Base-by-base conservation (phyloP, 2,888 invertebrate genomes). In the Torymus aiolomorphi region DNA sequence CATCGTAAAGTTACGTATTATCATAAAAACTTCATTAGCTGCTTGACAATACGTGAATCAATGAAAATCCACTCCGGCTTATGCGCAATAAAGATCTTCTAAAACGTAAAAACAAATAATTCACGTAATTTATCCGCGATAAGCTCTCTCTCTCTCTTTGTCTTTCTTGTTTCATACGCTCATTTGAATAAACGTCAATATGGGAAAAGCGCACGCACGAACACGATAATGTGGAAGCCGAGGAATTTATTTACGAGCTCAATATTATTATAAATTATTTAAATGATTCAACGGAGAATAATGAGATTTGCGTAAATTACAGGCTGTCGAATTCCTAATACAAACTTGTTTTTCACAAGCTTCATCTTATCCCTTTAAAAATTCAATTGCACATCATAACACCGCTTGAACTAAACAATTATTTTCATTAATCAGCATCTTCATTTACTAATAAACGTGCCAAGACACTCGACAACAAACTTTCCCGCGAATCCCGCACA, bases 91-190 rank as follows among this genome's bases (percentile, higher is more conserved):
- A 57, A 18, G 18, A 20, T 69, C 70, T 78, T 62, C 56, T 31
- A 69, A 69, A 42, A 8, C 62, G 65, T 75, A 75, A 79, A 75
- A 79, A 75, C 75, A 79, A 79, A 75, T 79, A 70, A 65, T 75
- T 79, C 18, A 42, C 65, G 66, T 49, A 75, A 71, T 75, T 75
- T 62, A 75, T 79, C 63, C 65, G 57, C 51, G 79, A 70, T 79
- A 78, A 78, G 66, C 42, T 63, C 14, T 13, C 14, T 11, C 70
- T 70, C 8, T n/a, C n/a, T 20, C 42, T 42, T 42, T n/a, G 4
- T 52, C 20, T 4, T 13, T 8, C 16, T 16, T 14, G 10, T 31
- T 56, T 13, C 24, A 42, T 51, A 49, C 14, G 3, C 57, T 49
- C 49, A 11, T 54, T 16, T 61, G 62, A 70, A 59, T 18, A 56